Percentiles rank a stretch among this genome's conserved stretches.
Evolutionary conservation across 2,888 invertebrate genomes (phyloP).

Genomic region (Diarsia brunnea): DNA sequence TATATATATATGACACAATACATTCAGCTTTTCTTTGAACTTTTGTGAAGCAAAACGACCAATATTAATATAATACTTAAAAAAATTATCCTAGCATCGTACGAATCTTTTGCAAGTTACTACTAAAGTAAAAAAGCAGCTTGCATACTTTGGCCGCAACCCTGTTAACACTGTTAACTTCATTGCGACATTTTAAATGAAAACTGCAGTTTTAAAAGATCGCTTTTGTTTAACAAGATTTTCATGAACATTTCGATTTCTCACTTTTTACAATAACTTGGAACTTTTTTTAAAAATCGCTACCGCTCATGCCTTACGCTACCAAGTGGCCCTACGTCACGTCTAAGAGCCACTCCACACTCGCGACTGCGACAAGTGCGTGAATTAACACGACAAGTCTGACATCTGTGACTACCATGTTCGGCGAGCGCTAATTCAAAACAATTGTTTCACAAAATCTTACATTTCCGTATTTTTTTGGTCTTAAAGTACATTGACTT

Average conservation of each 20-base stretch:
- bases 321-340: slow-evolving; percentile 58
- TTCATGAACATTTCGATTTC: too few relatives aligned
- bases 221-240: too few relatives aligned
- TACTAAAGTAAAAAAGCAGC: too few relatives aligned
- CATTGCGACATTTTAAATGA: too few relatives aligned
- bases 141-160: too few relatives aligned
- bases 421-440: slow-evolving; percentile 34
- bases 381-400: slow-evolving; percentile 63
- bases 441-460: slow-evolving; percentile 30
- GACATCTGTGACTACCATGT: slow-evolving; percentile 44
- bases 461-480: slow-evolving; percentile 17
- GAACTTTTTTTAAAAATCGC: slow-evolving; percentile 35
- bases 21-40: too few relatives aligned
- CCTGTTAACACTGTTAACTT: too few relatives aligned
- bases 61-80: neutral
- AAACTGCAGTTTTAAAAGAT: too few relatives aligned
- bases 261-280: too few relatives aligned
- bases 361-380: slow-evolving; percentile 56
- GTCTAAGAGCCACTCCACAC: slow-evolving; percentile 61
- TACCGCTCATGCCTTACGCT: slow-evolving; percentile 14
- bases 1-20: too few relatives aligned
- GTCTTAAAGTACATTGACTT: neutral
- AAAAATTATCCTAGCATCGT: neutral
- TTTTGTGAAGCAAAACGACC: too few relatives aligned
- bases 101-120: too few relatives aligned